phyloP scores from a whole-genome alignment of 2,888 invertebrate genomes.

The Epistrophe grossulariae region DNA sequence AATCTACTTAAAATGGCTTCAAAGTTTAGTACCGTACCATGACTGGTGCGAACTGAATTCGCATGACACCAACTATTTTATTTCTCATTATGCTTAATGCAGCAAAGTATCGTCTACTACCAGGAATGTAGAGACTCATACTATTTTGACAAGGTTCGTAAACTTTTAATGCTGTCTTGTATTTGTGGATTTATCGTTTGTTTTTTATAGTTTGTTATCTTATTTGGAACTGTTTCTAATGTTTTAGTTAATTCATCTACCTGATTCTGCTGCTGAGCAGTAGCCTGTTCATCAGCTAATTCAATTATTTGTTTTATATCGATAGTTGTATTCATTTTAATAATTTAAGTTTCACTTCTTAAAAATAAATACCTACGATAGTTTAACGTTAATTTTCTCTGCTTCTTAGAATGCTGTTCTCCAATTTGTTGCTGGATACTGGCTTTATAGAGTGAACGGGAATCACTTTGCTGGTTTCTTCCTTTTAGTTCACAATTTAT shows the following conservation, averaged over 20 bases:
- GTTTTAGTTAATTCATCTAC: conserved; percentile 2
- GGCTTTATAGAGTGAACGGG: conserved; percentile 1
- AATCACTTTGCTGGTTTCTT: neutral
- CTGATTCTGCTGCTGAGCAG: neutral
- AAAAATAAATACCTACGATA: conserved; percentile 2
- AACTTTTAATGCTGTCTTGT: conserved; percentile 3
- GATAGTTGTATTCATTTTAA: neutral
- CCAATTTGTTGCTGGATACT: conserved; percentile 8
- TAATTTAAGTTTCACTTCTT: conserved; percentile 9
- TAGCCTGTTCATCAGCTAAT: neutral
- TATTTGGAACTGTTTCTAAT: conserved; percentile 11
- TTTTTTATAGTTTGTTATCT: conserved; percentile 5
- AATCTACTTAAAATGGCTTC: too few relatives aligned
- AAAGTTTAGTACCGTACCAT: conserved; percentile 8
- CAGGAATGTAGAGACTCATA: conserved; percentile 7
- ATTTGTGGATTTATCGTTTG: too few relatives aligned
- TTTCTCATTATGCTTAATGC: conserved; percentile 7
- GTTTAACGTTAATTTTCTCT: neutral
- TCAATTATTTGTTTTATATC: conserved; percentile 16
- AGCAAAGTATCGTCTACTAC: conserved; percentile 11
- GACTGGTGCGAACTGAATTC: conserved; percentile 8
- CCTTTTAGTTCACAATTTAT: neutral
- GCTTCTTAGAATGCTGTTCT: too few relatives aligned
- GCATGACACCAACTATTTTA: conserved; percentile 9
- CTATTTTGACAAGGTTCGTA: conserved; percentile 13